Conservation (phyloP, 2,797 vertebrate genomes). For the Molossus alvarezi region DNA sequence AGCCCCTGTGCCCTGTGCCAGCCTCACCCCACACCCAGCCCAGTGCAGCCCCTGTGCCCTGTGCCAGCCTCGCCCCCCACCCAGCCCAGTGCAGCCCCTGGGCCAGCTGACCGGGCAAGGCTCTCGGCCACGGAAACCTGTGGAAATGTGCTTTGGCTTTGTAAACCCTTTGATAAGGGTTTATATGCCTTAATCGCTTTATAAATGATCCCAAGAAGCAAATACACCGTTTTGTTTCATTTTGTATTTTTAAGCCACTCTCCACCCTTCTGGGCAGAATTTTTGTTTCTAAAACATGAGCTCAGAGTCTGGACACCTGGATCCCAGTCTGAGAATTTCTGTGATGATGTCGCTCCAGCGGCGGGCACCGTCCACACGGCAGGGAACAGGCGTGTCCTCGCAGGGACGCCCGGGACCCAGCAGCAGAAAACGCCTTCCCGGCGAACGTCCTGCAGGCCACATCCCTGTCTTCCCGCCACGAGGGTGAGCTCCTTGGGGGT, state of each 20-base stretch:
- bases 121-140: neutral
- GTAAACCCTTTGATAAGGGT: neutral
- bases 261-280: neutral
- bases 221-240: neutral
- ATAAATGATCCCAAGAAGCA: neutral
- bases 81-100: too few relatives aligned
- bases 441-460: accelerated
- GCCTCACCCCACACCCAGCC: too few relatives aligned
- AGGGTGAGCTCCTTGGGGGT: neutral
- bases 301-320: neutral
- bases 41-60: too few relatives aligned
- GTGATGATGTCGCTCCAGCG: too few relatives aligned
- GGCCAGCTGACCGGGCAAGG: neutral
- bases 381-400: too few relatives aligned
- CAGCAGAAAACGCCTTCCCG: too few relatives aligned
- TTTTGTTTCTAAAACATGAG: neutral
- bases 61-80: too few relatives aligned
- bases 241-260: neutral
- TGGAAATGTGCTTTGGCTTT: neutral
- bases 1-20: too few relatives aligned
- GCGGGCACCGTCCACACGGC: too few relatives aligned
- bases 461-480: too few relatives aligned
- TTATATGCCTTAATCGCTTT: neutral
- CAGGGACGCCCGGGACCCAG: too few relatives aligned
- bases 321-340: neutral